Evolutionary conservation across 2,888 invertebrate species (phyloP), one percentile per base, ranked within the genome.

Genomic region (Hyppa rectilinea): DNA sequence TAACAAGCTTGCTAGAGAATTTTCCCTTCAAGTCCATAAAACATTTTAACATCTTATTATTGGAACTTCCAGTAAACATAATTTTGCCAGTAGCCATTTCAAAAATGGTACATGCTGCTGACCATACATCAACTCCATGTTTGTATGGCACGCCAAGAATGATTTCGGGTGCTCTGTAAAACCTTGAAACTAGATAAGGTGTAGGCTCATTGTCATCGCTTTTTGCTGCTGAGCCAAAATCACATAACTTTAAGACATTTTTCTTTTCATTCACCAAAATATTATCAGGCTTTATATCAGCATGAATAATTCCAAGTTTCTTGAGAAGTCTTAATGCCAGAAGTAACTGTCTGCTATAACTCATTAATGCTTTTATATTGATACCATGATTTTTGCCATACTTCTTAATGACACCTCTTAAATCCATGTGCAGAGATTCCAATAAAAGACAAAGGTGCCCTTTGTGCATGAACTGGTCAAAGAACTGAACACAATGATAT

Each of bases 251-350:
- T 87, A 99, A 94, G 70, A 99, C 97, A 90, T 99, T 96, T 95
- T 99, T 99, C 90, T 98, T 99, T 93, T 99, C 99, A 96, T 99
- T 99, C 23, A 99, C 99, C 93, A 99, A 96, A 93, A 99, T 99
- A 93, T 99, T 99, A 92, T 99, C 99, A 17, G 99, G 99, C 93
- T 99, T 99, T 87, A 99, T 99, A 94, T 99, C 99, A 88, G 99
- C 99, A 96, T 99, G 99, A 65, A 99, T 96, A 84, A 99, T 98
- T 84, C 98, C 98, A 83, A 99, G 98, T 93, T 99, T 98, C 92
- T 99, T 99, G 68, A 99, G 96, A 58, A 99, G 96, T 90, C 99
- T 98, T 78, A 99, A 95, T 0, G 99, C 99, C 82, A 99, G 94
- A 83, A 99, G 97, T 76, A 99, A 94, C 92, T 99, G 99, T 89